Base-by-base conservation (phyloP, 92 coral and sea anemone genomes). In the Ricordea florida region DNA sequence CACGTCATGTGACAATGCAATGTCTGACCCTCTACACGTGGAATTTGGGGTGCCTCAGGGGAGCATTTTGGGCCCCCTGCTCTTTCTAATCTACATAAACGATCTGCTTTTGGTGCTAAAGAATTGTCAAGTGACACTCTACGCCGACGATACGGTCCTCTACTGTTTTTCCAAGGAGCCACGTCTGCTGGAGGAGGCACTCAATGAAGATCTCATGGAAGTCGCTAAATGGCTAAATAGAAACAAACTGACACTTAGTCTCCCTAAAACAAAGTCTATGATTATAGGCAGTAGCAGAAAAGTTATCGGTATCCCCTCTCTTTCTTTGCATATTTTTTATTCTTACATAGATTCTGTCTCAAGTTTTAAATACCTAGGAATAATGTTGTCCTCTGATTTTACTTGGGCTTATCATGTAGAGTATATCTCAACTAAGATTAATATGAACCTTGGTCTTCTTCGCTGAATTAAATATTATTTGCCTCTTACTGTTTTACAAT, bases 101-200 rank as follows among this genome's bases (percentile, higher is more conserved):
- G n/a, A n/a, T n/a, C n/a, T n/a, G n/a, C n/a, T n/a, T n/a, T n/a
- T n/a, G n/a, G 36, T 47, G 26, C 24, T 75, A 22, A 36, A 56
- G 8, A 14, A 10, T 43, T 65, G 27, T 5, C 26, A 57, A 2
- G 82, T 57, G 5, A 38, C 78, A 29, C 69, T 79, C n/a, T 75
- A 66, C 32, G 72, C 78, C 13, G 88, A 82, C 38, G 76, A 82
- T 32, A 73, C 88, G 1, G 88, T 74, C 5, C 10, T 83, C 20
- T 82, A 79, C 27, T 79, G 65, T 36, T 79, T 29, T 21, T 41
- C 79, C n/a, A n/a, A 9, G 26, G 3, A 0, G 20, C 17, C 30
- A 11, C 11, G 14, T 10, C 29, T 21, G 30, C 66, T 78, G 58
- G 46, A 52, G 28, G 37, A 17, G 10, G 46, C 6, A 14, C 38